Conservation (phyloP, 2,888 invertebrate genomes). For the Andrena flavipes region DNA sequence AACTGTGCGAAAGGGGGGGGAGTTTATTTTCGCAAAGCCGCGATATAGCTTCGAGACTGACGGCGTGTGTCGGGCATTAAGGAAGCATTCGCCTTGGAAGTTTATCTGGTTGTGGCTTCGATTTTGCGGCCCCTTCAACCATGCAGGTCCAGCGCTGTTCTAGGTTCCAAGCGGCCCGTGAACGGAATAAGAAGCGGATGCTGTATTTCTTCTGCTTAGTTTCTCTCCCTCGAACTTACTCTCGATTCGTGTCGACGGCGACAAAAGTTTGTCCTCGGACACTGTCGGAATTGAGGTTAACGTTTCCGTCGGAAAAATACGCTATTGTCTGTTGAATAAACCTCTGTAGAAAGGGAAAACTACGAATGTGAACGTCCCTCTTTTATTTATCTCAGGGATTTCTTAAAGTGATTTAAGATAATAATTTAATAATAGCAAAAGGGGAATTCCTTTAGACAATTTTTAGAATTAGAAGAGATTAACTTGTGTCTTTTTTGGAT, state of each 20-base stretch:
- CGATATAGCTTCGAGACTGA: slow-evolving; percentile 70
- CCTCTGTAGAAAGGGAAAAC: neutral
- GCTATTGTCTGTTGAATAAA: slow-evolving; percentile 11
- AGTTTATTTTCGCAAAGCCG: slow-evolving; percentile 70
- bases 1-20: slow-evolving; percentile 54
- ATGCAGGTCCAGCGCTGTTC: slow-evolving; percentile 55
- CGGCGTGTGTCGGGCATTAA: slow-evolving; percentile 74
- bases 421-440: neutral
- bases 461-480: neutral
- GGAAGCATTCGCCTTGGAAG: slow-evolving; percentile 70
- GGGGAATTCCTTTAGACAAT: neutral
- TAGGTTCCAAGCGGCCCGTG: slow-evolving; percentile 59
- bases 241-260: slow-evolving; percentile 17
- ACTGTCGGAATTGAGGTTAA: slow-evolving; percentile 27
- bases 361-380: neutral
- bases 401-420: neutral
- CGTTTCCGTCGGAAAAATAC: slow-evolving; percentile 14
- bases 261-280: slow-evolving; percentile 23
- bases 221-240: slow-evolving; percentile 15
- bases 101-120: slow-evolving; percentile 71
- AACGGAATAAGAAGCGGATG: slow-evolving; percentile 64
- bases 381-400: neutral
- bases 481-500: too few relatives aligned
- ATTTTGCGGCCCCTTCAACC: slow-evolving; percentile 60
- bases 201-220: slow-evolving; percentile 28